These are phyloP conservation scores for Sciaenops ocellatus DNA, from an alignment of 2,797 vertebrate species.

Conservation along the genomic window DNA sequence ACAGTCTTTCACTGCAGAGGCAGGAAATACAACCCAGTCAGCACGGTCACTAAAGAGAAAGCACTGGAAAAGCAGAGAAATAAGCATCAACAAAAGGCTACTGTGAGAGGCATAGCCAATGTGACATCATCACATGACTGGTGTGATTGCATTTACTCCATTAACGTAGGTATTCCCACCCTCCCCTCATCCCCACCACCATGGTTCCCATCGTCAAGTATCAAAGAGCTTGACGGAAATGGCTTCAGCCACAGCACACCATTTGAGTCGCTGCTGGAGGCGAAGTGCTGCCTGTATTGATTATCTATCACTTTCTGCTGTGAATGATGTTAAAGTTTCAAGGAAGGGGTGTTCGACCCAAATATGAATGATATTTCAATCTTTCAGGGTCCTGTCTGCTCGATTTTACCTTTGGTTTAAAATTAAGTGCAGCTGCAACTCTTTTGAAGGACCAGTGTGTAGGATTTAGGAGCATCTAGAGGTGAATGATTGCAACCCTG, in stretches of 20 bases:
- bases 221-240: constrained; percentile 43
- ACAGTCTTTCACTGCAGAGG: background rate
- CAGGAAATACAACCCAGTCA: background rate
- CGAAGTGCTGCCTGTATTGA: constrained; percentile 13
- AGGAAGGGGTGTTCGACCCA: background rate
- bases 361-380: background rate
- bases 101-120: constrained; percentile 43
- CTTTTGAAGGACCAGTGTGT: too few species aligned
- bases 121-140: constrained; percentile 76
- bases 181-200: background rate
- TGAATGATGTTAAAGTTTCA: background rate
- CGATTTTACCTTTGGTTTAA: background rate
- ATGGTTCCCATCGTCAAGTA: constrained; percentile 62
- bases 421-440: background rate
- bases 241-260: constrained; percentile 12
- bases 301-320: constrained; percentile 3
- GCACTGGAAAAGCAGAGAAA: constrained; percentile 8
- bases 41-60: background rate
- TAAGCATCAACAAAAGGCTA: constrained; percentile 50
- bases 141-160: constrained; percentile 62
- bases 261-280: constrained; percentile 25
- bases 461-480: too few species aligned
- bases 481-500: too few species aligned
- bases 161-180: constrained; percentile 49
- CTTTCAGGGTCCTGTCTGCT: background rate